A percentile compares a stretch with the other conserved stretches of the same genome.
These are phyloP conservation scores for Dione vanillae DNA, from an alignment of 2,888 invertebrate genomes.

Conservation along the genomic window DNA sequence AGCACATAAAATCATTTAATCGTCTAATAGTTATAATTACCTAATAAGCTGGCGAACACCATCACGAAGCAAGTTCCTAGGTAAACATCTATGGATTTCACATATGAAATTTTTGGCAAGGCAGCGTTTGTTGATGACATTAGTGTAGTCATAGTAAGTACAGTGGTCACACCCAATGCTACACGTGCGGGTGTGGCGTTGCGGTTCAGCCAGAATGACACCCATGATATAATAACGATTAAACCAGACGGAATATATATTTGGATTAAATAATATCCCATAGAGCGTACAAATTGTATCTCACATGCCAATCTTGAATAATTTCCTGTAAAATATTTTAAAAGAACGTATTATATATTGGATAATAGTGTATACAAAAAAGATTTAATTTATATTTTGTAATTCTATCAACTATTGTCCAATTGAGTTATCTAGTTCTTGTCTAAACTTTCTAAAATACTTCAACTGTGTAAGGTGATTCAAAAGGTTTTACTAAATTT, in stretches of 20 bases:
- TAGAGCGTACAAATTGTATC: constrained; percentile 98
- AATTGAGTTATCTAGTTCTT: not conserved
- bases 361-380: not conserved
- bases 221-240: constrained; percentile 98
- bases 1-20: not conserved
- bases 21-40: constrained; percentile 77
- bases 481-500: constrained; percentile 13
- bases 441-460: constrained; percentile 24
- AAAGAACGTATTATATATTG: not conserved
- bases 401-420: not conserved
- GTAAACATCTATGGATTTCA: constrained; percentile 98
- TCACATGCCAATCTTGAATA: constrained; percentile 98
- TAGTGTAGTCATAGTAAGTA: constrained; percentile 98
- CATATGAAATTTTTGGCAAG: constrained; percentile 98
- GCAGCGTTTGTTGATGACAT: constrained; percentile 98
- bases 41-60: constrained; percentile 98
- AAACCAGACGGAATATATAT: constrained; percentile 98
- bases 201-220: constrained; percentile 97
- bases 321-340: constrained; percentile 88
- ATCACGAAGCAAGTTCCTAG: constrained; percentile 99
- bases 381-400: not conserved
- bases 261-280: constrained; percentile 99
- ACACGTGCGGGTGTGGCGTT: constrained; percentile 97
- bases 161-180: constrained; percentile 96
- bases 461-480: constrained; percentile 15